Percentiles rank a stretch among this genome's conserved stretches.
Conservation (phyloP, 23 tunicate genomes). For the Oikopleura albicans region DNA sequence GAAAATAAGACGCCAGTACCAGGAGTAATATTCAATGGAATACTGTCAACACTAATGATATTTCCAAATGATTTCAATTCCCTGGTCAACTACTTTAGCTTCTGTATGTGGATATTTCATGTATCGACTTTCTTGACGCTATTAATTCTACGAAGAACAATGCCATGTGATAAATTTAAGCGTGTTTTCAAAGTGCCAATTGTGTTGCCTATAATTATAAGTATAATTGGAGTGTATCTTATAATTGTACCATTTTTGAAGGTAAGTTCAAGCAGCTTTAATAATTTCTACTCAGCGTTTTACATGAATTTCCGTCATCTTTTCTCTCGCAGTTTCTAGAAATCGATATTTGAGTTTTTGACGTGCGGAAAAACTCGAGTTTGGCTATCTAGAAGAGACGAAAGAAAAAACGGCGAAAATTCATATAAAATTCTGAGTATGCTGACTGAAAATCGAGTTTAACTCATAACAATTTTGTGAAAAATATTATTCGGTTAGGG, state of each 20-base stretch:
- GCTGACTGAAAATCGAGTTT: too few species aligned
- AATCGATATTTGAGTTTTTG: too few species aligned
- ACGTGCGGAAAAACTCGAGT: too few species aligned
- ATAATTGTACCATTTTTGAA: neutral
- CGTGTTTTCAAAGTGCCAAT: conserved; percentile 9
- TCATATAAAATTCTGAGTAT: too few species aligned
- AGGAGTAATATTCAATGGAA: neutral
- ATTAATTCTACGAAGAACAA: neutral
- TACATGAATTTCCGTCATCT: too few species aligned
- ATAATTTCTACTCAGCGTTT: too few species aligned
- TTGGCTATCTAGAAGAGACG: too few species aligned
- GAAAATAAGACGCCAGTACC: neutral
- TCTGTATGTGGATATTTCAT: conserved; percentile 6
- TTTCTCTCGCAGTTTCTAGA: too few species aligned
- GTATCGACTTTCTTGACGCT: neutral
- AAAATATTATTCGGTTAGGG: too few species aligned
- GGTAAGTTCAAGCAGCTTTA: too few species aligned
- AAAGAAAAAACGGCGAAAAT: too few species aligned
- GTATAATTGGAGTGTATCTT: neutral
- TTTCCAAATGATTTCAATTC: neutral
- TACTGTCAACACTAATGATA: neutral
- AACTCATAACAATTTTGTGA: too few species aligned
- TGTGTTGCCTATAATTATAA: neutral
- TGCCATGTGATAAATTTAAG: neutral
- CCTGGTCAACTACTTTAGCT: neutral